A percentile compares a stretch with the other conserved stretches of the same genome.
These are phyloP conservation scores for Sinhomidia bicolor DNA, from an alignment of 2,888 invertebrate genomes.

Conservation along the genomic window DNA sequence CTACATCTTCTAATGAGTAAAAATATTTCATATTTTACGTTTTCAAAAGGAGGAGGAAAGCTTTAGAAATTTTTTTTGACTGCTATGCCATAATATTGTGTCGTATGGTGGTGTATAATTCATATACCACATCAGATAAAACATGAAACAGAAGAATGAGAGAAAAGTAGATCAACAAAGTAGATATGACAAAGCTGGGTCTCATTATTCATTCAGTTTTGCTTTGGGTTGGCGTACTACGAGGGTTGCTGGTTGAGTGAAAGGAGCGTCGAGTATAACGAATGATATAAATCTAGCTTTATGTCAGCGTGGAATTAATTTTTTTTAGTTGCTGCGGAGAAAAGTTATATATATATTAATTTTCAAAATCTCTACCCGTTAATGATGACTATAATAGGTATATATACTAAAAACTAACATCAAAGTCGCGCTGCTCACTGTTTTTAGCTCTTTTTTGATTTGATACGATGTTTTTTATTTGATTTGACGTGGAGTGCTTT, in stretches of 20 bases:
- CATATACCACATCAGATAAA: too few species aligned
- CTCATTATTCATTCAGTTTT: neutral
- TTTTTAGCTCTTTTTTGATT: too few species aligned
- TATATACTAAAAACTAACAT: too few species aligned
- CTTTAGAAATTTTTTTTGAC: conserved; percentile 12
- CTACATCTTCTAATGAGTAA: neutral
- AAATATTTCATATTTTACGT: neutral
- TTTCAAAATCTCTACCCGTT: too few species aligned
- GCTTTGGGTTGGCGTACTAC: too few species aligned
- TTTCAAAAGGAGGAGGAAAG: neutral
- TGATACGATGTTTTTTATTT: too few species aligned
- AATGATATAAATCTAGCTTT: conserved; percentile 63
- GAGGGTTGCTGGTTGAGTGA: conserved; percentile 56
- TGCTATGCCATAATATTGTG: conserved; percentile 18
- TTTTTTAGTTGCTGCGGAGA: too few species aligned
- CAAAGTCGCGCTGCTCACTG: too few species aligned
- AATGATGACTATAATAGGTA: too few species aligned
- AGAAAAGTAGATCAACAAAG: conserved; percentile 38
- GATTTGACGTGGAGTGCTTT: too few species aligned
- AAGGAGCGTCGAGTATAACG: conserved; percentile 51
- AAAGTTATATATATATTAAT: too few species aligned
- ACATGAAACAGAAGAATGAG: conserved; percentile 1
- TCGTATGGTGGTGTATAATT: neutral
- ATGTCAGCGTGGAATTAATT: conserved; percentile 31
- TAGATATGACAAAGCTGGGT: conserved; percentile 51